Base-by-base conservation (phyloP, 37 sponge, comb jelly and placozoan species). In the Corticium candelabrum region DNA sequence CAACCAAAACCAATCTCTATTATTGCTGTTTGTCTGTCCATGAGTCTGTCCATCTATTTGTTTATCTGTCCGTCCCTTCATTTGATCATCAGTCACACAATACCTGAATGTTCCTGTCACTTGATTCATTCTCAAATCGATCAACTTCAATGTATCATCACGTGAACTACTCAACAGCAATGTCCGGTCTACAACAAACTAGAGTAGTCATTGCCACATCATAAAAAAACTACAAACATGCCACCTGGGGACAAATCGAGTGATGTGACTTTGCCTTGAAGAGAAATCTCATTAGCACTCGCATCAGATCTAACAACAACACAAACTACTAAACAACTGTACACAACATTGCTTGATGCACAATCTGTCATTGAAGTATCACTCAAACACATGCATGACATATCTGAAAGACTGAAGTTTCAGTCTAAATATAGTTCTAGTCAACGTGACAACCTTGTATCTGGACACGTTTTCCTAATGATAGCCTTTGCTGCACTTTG, bases 191-290 rank as follows among this genome's bases (percentile, higher is more conserved):
- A 75, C 33, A 62, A 27, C 7, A 72, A 2, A 41, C 56, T 21
- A 43, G 11, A 43, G 56, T 11, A 43, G 11, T 21, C 5, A 11
- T 11, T 21, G 56, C 56, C 5, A 11, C 56, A 43, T 11, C 56
- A 43, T 11, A 5, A 43, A 11, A 5, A 43, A 21, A 5, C 5
- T 11, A 21, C 56, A 43, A 43, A 43, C 62, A 27, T 50, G 11
- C 21, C 34, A 88, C 93, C 85, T 76, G 85, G 81, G 34, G 77
- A 86, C 37, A 86, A 83, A 78, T 84, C 88, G 21, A 97, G 81
- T 0, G 95, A 94, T 0, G 94, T 94, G 4, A 97, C 84, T 56
- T 83, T 90, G 2, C 94, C 98, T 5, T 91, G 87, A 0, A 97
- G 84, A 37, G 85, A 77, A 34, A 97, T 85, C 80, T 97, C 94